Percentiles rank a stretch among this genome's conserved stretches.
These are phyloP conservation scores for Plecturocebus donacophilus DNA, from an alignment of 2,113 vertebrate genomes.

Conservation along the genomic window DNA sequence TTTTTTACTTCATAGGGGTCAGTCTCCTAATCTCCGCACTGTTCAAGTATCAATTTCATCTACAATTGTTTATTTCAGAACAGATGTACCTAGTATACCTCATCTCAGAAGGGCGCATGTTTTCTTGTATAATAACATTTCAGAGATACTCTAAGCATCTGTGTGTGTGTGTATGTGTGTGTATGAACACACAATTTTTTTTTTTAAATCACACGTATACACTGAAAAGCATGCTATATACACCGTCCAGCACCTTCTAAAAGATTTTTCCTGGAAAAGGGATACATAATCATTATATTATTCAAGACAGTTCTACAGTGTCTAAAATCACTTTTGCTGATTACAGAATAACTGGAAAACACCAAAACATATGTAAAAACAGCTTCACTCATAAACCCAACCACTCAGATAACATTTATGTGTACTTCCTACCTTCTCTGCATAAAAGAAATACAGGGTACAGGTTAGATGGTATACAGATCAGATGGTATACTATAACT, in stretches of 20 bases:
- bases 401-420: background rate
- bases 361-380: background rate
- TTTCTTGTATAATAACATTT: slow-evolving; percentile 17
- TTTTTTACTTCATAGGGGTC: background rate
- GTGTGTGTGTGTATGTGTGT: background rate
- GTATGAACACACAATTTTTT: background rate
- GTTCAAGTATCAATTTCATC: background rate
- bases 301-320: background rate
- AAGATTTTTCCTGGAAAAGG: background rate
- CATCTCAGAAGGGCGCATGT: background rate
- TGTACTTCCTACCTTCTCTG: slow-evolving; percentile 16
- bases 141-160: background rate
- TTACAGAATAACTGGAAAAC: background rate
- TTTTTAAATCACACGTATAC: background rate
- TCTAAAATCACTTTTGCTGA: slow-evolving; percentile 21
- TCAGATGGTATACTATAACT: background rate
- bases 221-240: background rate
- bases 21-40: background rate
- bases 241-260: background rate
- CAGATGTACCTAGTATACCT: background rate
- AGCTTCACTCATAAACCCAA: slow-evolving; percentile 13
- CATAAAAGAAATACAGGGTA: background rate
- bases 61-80: background rate
- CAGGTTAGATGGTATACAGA: background rate
- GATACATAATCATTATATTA: background rate